Evolutionary conservation across 2,888 invertebrate species (phyloP), one percentile per base, ranked within the genome.

Genomic region (Orgyia antiqua): DNA sequence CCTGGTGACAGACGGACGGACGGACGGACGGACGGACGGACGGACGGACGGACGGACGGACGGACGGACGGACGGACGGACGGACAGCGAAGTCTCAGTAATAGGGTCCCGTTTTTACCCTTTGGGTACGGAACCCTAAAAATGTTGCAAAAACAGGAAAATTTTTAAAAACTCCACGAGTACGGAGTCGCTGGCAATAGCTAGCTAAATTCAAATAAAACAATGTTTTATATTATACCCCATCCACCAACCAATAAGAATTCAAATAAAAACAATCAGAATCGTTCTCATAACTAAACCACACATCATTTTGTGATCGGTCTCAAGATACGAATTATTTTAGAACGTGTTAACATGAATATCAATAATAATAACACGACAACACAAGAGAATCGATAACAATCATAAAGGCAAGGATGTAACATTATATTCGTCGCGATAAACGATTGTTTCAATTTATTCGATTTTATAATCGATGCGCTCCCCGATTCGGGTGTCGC

Each of bases 381-480:
- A 48, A 45, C 46, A 51, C 48, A 45, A 50, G 58, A 39, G 59
- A 55, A 58, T 58, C 58, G 67, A 67, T 67, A 52, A 59, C 58
- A 54, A 65, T 63, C 63, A 50, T 41, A 37, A 38, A 45, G 37
- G 39, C 42, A 38, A 28, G 51, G 37, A 52, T 58, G 67, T 60
- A 62, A 65, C 58, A 57, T 62, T 60, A 64, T 56, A 62, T 56
- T 55, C 50, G 51, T 49, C 53, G 53, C 55, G 56, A 58, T 59
- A 50, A 53, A 42, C 58, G 49, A 58, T 54, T 60, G 54, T 50
- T 53, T 59, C 56, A 51, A 57, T 53, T 54, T 53, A 52, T 56
- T 56, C 50, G 43, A 47, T 44, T 47, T 52, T 51, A 54, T 58
- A 56, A 56, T 52, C 54, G 56, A 51, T 45, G 42, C 30, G 32